A percentile compares a stretch with the other conserved stretches of the same genome.
Conservation (phyloP, 2,888 invertebrate species). For the Micoletzkya japonica region DNA sequence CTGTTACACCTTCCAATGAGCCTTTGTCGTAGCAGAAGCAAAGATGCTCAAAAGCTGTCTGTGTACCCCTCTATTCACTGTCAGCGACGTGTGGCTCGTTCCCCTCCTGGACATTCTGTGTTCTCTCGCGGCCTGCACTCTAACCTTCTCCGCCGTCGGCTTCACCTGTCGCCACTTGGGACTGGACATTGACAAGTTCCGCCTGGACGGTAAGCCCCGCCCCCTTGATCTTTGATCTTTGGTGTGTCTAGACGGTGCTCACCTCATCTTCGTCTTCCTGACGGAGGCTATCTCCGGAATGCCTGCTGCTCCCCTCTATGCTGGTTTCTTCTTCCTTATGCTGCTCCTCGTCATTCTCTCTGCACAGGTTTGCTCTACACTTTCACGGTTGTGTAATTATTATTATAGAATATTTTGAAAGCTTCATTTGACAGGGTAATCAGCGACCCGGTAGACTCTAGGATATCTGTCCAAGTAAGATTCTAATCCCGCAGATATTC, state of each 20-base stretch:
- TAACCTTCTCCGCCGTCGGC: slow-evolving; percentile 81
- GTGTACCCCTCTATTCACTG: slow-evolving; percentile 16
- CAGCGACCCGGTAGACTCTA: neutral
- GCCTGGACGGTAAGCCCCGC: slow-evolving; percentile 59
- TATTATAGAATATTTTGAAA: neutral
- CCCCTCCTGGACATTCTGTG: slow-evolving; percentile 79
- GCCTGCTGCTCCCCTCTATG: slow-evolving; percentile 81
- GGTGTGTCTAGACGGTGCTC: slow-evolving; percentile 47
- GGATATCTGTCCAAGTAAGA: no score
- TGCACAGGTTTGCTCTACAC: slow-evolving; percentile 42
- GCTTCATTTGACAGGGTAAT: no score
- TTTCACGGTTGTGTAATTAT: neutral
- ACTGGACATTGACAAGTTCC: slow-evolving; percentile 67
- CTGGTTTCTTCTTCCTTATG: slow-evolving; percentile 78
- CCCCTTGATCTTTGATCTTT: no score
- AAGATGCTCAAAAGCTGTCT: no score
- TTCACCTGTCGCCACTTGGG: slow-evolving; percentile 79
- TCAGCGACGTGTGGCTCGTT: slow-evolving; percentile 77
- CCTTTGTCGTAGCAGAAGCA: no score
- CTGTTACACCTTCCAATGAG: no score
- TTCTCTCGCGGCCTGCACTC: slow-evolving; percentile 80
- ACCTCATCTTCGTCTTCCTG: slow-evolving; percentile 81
- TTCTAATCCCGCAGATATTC: slow-evolving; percentile 65
- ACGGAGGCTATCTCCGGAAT: slow-evolving; percentile 78
- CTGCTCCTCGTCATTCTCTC: slow-evolving; percentile 58